phyloP scores from a whole-genome alignment of 2,888 invertebrate genomes.

The Peribatodes rhomboidaria region DNA sequence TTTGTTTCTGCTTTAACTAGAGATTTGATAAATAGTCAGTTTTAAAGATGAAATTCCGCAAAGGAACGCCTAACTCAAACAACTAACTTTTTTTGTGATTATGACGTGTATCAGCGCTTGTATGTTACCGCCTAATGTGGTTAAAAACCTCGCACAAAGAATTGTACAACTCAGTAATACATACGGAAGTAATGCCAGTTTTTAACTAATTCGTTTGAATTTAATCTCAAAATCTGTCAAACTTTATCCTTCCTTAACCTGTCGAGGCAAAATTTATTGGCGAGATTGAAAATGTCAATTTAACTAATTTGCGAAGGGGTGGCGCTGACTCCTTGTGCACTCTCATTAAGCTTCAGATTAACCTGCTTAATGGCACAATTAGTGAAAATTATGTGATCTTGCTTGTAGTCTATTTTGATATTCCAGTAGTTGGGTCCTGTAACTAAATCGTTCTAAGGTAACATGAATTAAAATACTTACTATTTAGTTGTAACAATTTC shows the following conservation, averaged over 20 bases:
- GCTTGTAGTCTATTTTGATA: background rate
- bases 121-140: too few species aligned
- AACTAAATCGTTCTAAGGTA: background rate
- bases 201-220: background rate
- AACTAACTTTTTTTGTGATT: too few species aligned
- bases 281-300: slow-evolving; percentile 22
- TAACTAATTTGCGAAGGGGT: slow-evolving; percentile 14
- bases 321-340: slow-evolving; percentile 16
- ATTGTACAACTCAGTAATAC: background rate
- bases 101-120: too few species aligned
- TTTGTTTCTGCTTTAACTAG: too few species aligned
- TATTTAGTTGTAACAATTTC: background rate
- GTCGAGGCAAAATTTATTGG: slow-evolving; percentile 12
- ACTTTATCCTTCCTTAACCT: slow-evolving; percentile 2
- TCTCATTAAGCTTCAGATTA: slow-evolving; percentile 15
- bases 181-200: too few species aligned
- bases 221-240: slow-evolving; percentile 11
- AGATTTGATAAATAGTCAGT: too few species aligned
- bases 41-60: too few species aligned
- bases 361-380: slow-evolving; percentile 14
- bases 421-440: background rate
- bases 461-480: background rate
- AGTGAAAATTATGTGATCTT: background rate
- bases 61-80: too few species aligned
- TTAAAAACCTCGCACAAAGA: too few species aligned